Base-by-base conservation (phyloP, 2,113 vertebrate species). In the Oncorhynchus mykiss region DNA sequence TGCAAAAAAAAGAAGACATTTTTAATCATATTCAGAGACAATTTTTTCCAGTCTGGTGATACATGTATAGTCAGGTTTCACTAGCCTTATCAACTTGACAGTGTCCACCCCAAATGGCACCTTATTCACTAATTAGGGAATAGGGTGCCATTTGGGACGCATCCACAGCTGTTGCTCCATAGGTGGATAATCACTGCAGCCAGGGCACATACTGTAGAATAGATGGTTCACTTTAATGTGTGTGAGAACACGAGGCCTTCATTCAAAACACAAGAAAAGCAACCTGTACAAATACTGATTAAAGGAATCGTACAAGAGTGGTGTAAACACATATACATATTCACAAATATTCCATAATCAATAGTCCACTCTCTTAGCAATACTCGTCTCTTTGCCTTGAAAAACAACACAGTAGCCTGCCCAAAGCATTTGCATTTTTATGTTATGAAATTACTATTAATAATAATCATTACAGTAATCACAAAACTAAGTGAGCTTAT, bases 311-410 rank as follows among this genome's bases (percentile, higher is more conserved):
- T 86, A 90, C 84, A 89, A 86, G 85, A 88, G 87, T 79, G 81
- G 70, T n/a, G 64, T 87, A 80, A 88, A 87, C 88, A 91, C 89
- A 92, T 90, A 67, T 92, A 90, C 91, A 93, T 91, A 92, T 92
- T 91, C 87, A 91, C 90, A 92, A 80, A 86, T 77, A 74, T 80
- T 34, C 39, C 67, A 71, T 24, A 75, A 64, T 75, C 29, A 22
- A 70, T 14, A 67, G 31, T 57, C 67, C 27, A 27, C 22, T 27
- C 64, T 27, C 71, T 79, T 59, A 80, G 72, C 79, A 82, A 81
- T 13, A 81, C 18, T 68, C 70, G 59, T 67, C 60, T 45, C 69
- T 45, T 45, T 70, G 18, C 80, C 18, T 57, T 68, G 27, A 73
- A 57, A 57, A 49, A 24, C 67, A 51, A 87, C 80, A 84, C 77